These are phyloP conservation scores for Eonycteris spelaea DNA, from an alignment of 2,113 vertebrate species.

Conservation along the genomic window DNA sequence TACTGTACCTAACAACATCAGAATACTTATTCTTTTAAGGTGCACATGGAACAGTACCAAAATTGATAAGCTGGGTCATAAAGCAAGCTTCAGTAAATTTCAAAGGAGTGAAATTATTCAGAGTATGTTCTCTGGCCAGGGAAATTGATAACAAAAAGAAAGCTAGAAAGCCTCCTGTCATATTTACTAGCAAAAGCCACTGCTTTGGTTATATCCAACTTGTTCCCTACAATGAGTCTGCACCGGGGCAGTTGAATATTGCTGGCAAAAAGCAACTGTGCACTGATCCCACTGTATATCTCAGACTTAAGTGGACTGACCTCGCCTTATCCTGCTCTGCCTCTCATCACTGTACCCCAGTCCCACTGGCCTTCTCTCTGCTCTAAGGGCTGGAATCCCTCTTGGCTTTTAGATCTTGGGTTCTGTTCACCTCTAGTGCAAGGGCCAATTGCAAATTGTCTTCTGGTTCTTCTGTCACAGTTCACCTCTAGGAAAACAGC, in stretches of 20 bases:
- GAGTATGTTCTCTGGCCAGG: not conserved
- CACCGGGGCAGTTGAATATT: not conserved
- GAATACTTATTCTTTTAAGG: not conserved
- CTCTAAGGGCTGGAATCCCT: not conserved
- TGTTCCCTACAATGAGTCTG: not conserved
- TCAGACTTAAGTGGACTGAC: not conserved
- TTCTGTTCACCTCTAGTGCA: not conserved
- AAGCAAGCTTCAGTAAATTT: not conserved
- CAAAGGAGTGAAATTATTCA: not conserved
- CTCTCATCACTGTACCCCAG: rapidly evolving
- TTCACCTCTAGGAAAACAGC: not conserved
- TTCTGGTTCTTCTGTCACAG: not conserved
- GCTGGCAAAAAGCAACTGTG: not conserved
- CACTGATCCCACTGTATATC: not conserved
- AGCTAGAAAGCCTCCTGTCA: not conserved
- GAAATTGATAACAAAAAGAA: not conserved
- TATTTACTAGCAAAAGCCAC: not conserved
- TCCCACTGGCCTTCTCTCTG: not conserved
- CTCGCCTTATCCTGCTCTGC: rapidly evolving
- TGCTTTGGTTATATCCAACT: not conserved
- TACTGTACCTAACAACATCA: not conserved
- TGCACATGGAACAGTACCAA: not conserved
- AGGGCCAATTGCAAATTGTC: not conserved
- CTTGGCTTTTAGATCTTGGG: not conserved
- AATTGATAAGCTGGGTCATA: not conserved